Conservation (phyloP, 2,888 invertebrate genomes). For the Trissolcus brochymenae region DNA sequence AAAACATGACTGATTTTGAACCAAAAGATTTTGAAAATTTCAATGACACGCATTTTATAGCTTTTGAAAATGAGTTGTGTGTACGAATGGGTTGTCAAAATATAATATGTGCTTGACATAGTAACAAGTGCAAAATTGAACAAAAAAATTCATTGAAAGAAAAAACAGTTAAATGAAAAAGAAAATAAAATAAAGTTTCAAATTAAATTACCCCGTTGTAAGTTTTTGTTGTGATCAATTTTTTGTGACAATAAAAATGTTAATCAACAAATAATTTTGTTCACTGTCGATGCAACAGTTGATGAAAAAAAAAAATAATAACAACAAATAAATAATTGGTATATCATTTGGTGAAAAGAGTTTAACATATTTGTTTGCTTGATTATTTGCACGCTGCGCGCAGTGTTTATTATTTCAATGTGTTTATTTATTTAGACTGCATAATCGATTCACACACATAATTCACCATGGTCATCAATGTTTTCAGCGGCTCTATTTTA, state of each 20-base stretch:
- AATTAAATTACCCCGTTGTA: too few relatives aligned
- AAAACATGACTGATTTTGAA: slow-evolving; percentile 29
- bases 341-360: slow-evolving; percentile 4
- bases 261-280: too few relatives aligned
- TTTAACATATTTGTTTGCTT: slow-evolving; percentile 25
- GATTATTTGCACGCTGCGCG: slow-evolving; percentile 37
- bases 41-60: slow-evolving; percentile 8
- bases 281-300: neutral
- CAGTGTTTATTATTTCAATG: slow-evolving; percentile 47
- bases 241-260: too few relatives aligned
- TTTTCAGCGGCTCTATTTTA: slow-evolving; percentile 37
- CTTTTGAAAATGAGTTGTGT: slow-evolving; percentile 19
- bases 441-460: slow-evolving; percentile 58
- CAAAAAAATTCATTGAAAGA: too few relatives aligned
- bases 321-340: neutral
- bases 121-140: neutral
- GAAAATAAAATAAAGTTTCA: too few relatives aligned
- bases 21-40: slow-evolving; percentile 27
- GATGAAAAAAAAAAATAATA: neutral
- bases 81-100: too few relatives aligned
- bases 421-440: slow-evolving; percentile 58
- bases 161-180: too few relatives aligned
- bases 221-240: too few relatives aligned
- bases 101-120: neutral
- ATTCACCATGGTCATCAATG: slow-evolving; percentile 56